phyloP scores from a whole-genome alignment of 1,140 invertebrate genomes.

The Ceratosolen fusciceps region DNA sequence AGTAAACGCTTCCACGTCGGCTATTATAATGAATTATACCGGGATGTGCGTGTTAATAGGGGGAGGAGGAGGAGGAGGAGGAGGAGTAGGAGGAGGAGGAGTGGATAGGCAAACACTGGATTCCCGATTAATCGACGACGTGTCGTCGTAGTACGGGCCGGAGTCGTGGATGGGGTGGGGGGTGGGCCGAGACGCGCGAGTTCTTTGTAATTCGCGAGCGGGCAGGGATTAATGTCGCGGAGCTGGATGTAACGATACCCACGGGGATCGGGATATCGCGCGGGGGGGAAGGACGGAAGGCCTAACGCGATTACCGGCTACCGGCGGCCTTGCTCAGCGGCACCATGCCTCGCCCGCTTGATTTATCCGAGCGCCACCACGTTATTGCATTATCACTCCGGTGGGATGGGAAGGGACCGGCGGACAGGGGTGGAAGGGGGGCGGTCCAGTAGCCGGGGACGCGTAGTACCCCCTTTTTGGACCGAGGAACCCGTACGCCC shows the following conservation, averaged over 20 bases:
- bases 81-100: too few species aligned
- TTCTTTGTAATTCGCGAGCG: constrained; percentile 47
- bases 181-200: not conserved
- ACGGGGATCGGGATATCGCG: constrained; percentile 54
- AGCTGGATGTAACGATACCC: constrained; percentile 59
- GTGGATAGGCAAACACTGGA: not conserved
- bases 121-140: constrained; percentile 9
- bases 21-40: too few species aligned
- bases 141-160: too few species aligned
- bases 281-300: constrained; percentile 45
- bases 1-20: too few species aligned
- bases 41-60: too few species aligned
- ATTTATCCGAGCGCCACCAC: constrained; percentile 64
- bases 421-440: not conserved
- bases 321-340: constrained; percentile 45
- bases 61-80: too few species aligned
- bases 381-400: constrained; percentile 67
- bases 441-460: too few species aligned
- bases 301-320: constrained; percentile 63
- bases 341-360: constrained; percentile 59
- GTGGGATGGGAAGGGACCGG: not conserved
- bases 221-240: constrained; percentile 49
- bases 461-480: not conserved
- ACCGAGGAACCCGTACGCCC: not conserved
- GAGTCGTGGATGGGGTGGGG: not conserved